Base-by-base conservation (phyloP, 2,113 vertebrate species). In the Boulengeromyrus knoepffleri region DNA sequence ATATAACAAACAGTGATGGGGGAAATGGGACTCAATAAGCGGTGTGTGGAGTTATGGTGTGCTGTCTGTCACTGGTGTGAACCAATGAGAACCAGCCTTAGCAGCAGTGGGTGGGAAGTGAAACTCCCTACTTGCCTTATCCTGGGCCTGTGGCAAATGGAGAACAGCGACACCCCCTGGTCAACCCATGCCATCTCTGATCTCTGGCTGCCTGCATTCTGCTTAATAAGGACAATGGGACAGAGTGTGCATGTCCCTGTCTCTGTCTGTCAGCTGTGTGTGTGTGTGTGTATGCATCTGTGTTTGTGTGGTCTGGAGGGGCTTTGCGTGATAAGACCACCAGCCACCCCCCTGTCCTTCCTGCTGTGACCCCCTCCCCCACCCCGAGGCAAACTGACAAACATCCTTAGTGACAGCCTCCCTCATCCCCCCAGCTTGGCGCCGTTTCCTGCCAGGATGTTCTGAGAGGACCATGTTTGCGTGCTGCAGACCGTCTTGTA, bases 251-350 rank as follows among this genome's bases (percentile, higher is more conserved):
- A 19, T 88, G 19, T 62, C 36, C n/a, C 12, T 19, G n/a, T 87
- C 24, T 27, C 24, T 4, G 49, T 31, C 46, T 52, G 92, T 94
- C 92, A 84, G 84, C 89, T 42, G 89, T 31, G 90, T 90, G 91
- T 92, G 85, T 86, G 4, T 58, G 58, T 27, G 58, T 77, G 93
- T 95, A 93, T 95, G 94, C 92, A 92, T 92, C 89, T 92, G 87
- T 90, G 62, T 46, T n/a, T 66, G 84, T 92, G 93, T 95, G 93
- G 89, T 89, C 66, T 80, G 92, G 90, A 88, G 70, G 93, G 90
- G 92, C 93, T 91, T 92, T 93, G 95, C 95, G 94, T 96, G 95
- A 94, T 95, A 94, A 95, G 94, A 93, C 93, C 94, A 92, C 91
- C 66, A 42, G 74, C 74, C 49, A 42, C 89, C 52, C 36, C 36